A percentile compares a stretch with the other conserved stretches of the same genome.
These are phyloP conservation scores for Hirundichthys speculiger DNA, from an alignment of 2,113 vertebrate species.

Conservation along the genomic window DNA sequence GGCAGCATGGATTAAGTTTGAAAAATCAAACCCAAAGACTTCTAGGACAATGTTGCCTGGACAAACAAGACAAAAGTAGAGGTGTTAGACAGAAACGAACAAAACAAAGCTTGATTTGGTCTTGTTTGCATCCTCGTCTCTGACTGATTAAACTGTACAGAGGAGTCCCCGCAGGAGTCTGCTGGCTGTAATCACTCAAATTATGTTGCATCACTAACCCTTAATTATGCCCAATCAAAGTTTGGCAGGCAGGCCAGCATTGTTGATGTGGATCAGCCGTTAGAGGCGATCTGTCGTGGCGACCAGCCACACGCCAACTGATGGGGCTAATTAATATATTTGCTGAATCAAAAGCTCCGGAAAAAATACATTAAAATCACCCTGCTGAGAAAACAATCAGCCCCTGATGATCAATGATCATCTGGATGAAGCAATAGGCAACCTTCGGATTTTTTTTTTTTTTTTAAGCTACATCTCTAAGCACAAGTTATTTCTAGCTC, in stretches of 20 bases:
- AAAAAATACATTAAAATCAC: neutral
- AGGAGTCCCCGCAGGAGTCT: neutral
- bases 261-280: no score
- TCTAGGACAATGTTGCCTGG: no score
- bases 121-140: no score
- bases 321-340: neutral
- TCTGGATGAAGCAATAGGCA: no score
- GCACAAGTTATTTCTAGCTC: neutral
- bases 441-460: no score
- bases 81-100: no score
- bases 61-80: no score
- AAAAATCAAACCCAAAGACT: no score
- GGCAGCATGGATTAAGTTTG: no score
- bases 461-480: neutral
- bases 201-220: neutral
- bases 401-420: neutral
- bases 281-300: neutral
- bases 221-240: neutral
- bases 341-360: neutral
- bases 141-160: neutral
- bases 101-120: no score
- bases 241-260: neutral
- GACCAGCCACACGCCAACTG: neutral
- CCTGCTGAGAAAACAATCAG: neutral
- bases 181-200: neutral